phyloP scores from a whole-genome alignment of 2,113 vertebrate genomes.

The Microtus ochrogaster region DNA sequence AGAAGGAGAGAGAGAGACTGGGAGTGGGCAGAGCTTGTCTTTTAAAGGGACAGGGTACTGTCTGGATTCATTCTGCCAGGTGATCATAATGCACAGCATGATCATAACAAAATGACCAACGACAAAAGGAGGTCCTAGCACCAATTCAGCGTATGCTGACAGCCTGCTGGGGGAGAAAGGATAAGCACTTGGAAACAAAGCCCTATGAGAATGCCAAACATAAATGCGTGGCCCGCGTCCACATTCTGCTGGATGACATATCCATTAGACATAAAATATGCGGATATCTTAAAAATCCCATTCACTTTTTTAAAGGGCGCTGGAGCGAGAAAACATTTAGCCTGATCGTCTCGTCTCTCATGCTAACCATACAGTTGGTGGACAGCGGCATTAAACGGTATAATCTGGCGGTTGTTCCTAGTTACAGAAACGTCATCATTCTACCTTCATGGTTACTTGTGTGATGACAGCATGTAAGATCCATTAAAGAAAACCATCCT shows the following conservation, averaged over 20 bases:
- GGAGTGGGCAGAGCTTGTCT: too few species aligned
- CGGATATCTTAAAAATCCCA: neutral
- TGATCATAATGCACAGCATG: too few species aligned
- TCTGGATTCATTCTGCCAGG: too few species aligned
- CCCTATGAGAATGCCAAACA: neutral
- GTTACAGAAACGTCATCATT: slow-evolving; percentile 57
- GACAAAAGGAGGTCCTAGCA: neutral
- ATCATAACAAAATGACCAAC: neutral
- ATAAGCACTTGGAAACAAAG: slow-evolving; percentile 37
- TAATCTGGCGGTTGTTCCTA: slow-evolving; percentile 50
- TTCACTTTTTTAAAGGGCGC: neutral
- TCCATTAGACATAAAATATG: neutral
- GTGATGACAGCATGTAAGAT: slow-evolving; percentile 52
- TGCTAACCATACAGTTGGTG: slow-evolving; percentile 54
- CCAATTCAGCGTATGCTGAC: neutral
- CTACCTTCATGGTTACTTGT: slow-evolving; percentile 49
- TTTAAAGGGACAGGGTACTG: too few species aligned
- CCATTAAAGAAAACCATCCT: slow-evolving; percentile 57
- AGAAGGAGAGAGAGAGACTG: too few species aligned
- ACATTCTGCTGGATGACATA: neutral
- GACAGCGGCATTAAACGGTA: slow-evolving; percentile 21
- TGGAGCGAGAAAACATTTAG: neutral
- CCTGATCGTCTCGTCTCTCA: slow-evolving; percentile 18
- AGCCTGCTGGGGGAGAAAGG: neutral
- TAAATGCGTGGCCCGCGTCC: neutral